Evolutionary conservation across 35 echinoderm and acorn worm species (phyloP).

Genomic region (Anneissia japonica): DNA sequence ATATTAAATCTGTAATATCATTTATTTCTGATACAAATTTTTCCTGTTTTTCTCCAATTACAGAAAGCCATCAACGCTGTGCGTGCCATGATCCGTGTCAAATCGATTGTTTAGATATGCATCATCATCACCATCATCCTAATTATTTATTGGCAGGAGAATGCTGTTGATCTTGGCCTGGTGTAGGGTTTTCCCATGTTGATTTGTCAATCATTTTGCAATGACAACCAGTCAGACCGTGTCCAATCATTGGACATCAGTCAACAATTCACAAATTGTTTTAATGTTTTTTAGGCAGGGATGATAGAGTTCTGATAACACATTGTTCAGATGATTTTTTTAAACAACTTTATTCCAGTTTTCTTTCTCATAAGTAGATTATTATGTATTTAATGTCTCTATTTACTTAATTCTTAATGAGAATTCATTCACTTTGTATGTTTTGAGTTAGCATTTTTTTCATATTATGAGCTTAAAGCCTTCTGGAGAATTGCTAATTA

Average conservation of each 20-base stretch:
- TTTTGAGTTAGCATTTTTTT: neutral
- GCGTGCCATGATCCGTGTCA: neutral
- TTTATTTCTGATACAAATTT: too few relatives aligned
- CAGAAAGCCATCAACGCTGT: neutral
- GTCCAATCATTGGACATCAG: neutral
- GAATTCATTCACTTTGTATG: neutral
- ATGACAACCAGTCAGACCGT: neutral
- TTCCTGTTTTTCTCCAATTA: neutral
- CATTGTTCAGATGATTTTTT: neutral
- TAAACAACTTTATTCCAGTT: neutral
- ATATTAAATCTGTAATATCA: too few relatives aligned
- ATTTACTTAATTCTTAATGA: neutral
- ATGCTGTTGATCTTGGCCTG: neutral
- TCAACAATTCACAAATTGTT: neutral
- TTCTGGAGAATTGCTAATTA: neutral
- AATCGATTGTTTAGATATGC: neutral
- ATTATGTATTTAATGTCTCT: neutral
- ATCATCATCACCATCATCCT: neutral
- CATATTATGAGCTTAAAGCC: neutral
- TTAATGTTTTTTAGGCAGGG: neutral
- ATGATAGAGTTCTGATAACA: neutral
- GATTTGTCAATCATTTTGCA: neutral
- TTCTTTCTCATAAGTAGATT: neutral
- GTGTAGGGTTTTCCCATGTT: neutral
- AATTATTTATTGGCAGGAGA: neutral